Percentiles rank a stretch among this genome's conserved stretches.
These are phyloP conservation scores for Apogon talboti DNA, from an alignment of 2,797 vertebrate genomes.

Conservation along the genomic window DNA sequence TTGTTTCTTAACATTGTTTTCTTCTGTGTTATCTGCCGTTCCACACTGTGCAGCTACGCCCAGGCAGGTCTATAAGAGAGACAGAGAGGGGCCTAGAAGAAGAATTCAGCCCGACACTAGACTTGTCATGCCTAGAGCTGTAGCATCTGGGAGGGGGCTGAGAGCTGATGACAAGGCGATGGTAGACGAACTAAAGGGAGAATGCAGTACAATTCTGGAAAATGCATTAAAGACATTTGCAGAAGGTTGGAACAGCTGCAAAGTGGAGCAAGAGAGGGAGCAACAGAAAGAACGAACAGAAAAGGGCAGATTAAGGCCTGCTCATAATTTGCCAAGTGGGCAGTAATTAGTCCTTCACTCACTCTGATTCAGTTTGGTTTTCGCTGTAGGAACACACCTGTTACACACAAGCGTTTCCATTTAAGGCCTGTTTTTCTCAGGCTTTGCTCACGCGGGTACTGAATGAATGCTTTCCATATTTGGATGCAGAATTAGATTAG, in stretches of 20 bases:
- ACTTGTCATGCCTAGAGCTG: conserved; percentile 10
- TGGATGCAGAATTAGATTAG: neutral
- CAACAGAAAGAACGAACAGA: neutral
- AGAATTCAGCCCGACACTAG: conserved; percentile 13
- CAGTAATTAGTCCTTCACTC: too few species aligned
- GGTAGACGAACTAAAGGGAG: conserved; percentile 9
- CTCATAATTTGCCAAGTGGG: too few species aligned
- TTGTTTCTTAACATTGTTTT: conserved; percentile 40
- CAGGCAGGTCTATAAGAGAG: conserved; percentile 52
- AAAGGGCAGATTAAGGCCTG: neutral
- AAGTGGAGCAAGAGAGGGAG: conserved; percentile 11
- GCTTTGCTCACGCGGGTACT: neutral
- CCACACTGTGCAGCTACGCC: conserved; percentile 43
- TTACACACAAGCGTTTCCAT: neutral
- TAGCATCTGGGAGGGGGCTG: neutral
- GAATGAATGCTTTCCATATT: neutral
- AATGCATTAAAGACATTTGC: conserved; percentile 7
- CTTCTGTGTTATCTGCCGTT: conserved; percentile 43
- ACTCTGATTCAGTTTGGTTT: too few species aligned
- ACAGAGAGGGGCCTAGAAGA: conserved; percentile 1
- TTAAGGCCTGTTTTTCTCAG: neutral
- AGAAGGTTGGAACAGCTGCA: neutral
- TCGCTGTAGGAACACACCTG: too few species aligned
- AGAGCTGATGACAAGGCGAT: conserved; percentile 2
- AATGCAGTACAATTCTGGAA: neutral